A percentile compares a stretch with the other conserved stretches of the same genome.
Evolutionary conservation across 2,797 vertebrate genomes (phyloP).

Genomic region (Capromys pilorides): DNA sequence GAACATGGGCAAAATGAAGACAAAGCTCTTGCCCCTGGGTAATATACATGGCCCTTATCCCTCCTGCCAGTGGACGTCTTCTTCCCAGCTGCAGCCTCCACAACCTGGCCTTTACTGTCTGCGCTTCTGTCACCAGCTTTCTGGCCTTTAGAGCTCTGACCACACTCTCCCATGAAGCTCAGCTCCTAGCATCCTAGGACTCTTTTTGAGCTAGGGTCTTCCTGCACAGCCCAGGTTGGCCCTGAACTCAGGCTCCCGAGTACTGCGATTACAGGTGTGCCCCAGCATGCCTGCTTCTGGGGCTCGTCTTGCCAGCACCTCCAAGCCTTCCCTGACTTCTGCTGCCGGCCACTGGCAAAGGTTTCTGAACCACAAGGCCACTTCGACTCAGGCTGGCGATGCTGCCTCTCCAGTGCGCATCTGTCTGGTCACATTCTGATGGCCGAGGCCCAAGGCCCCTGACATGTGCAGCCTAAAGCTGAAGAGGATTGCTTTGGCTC

Average conservation of each 20-base stretch:
- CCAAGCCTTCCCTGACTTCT: not conserved
- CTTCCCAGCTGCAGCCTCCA: not conserved
- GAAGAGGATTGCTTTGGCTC: not conserved
- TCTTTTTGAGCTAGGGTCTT: not conserved
- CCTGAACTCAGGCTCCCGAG: not conserved
- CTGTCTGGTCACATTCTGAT: not conserved
- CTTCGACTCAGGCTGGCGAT: not conserved
- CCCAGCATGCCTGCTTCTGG: not conserved
- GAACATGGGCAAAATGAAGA: not conserved
- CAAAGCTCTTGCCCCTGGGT: not conserved
- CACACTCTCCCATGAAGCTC: not conserved
- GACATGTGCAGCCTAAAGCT: not conserved
- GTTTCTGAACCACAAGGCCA: not conserved
- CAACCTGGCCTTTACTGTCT: not conserved
- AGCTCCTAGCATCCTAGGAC: not conserved
- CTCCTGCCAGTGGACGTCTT: not conserved
- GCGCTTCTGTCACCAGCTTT: not conserved
- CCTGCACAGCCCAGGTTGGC: not conserved
- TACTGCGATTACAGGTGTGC: not conserved
- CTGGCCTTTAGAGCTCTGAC: not conserved
- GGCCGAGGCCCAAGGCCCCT: not conserved
- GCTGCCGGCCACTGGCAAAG: not conserved
- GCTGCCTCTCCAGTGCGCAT: not conserved
- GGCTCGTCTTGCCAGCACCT: not conserved
- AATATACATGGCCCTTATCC: no score